Percentiles rank a stretch among this genome's conserved stretches.
Conservation (phyloP, 1,140 invertebrate genomes). For the Eurosta solidaginis region DNA sequence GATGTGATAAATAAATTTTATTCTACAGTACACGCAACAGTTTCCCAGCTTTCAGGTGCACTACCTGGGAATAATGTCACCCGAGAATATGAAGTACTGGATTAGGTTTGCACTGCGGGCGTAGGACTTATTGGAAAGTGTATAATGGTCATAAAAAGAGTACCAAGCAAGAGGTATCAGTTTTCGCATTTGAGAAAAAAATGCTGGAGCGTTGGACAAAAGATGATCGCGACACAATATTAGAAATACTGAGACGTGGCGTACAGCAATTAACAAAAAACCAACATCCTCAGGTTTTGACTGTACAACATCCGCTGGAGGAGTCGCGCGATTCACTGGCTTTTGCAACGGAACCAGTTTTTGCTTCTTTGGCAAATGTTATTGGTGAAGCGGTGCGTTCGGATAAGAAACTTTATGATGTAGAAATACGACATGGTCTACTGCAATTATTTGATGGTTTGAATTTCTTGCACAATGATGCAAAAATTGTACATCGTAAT, state of each 20-base stretch:
- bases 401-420: slow-evolving; percentile 81
- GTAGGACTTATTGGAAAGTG: slow-evolving; percentile 91
- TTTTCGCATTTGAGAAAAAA: slow-evolving; percentile 96
- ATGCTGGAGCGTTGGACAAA: slow-evolving; percentile 81
- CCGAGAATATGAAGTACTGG: slow-evolving; percentile 88
- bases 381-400: slow-evolving; percentile 75
- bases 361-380: slow-evolving; percentile 73
- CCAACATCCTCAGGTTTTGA: slow-evolving; percentile 91
- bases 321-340: slow-evolving; percentile 94
- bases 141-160: slow-evolving; percentile 92
- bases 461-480: slow-evolving; percentile 89
- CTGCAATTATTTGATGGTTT: slow-evolving; percentile 92
- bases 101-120: slow-evolving; percentile 88
- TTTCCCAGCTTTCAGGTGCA: slow-evolving; percentile 78
- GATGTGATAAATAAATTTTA: slow-evolving; percentile 88
- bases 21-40: slow-evolving; percentile 77
- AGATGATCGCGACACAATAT: slow-evolving; percentile 80
- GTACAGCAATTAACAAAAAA: slow-evolving; percentile 89
- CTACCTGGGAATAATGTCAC: slow-evolving; percentile 93
- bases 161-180: slow-evolving; percentile 92
- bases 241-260: slow-evolving; percentile 83
- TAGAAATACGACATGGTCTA: slow-evolving; percentile 96
- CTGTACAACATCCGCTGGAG: slow-evolving; percentile 93
- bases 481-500: slow-evolving; percentile 91
- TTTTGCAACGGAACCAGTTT: slow-evolving; percentile 96